Evolutionary conservation across 2,797 vertebrate species (phyloP).

Genomic region (Premnoplex brunnescens): DNA sequence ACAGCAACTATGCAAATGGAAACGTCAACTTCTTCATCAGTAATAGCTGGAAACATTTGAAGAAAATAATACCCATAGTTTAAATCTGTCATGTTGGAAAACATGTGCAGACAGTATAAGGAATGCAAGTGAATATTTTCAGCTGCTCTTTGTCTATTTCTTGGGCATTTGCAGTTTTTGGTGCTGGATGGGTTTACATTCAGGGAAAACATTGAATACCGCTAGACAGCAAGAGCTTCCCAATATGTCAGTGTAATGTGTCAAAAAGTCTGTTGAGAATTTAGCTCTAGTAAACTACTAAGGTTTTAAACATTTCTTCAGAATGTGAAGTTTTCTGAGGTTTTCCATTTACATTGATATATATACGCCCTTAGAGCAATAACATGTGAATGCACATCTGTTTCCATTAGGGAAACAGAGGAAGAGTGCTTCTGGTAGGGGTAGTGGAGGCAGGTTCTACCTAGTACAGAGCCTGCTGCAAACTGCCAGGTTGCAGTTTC

Average conservation of each 20-base stretch:
- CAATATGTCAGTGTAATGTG: not conserved
- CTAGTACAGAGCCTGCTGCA: not conserved
- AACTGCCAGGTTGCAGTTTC: not conserved
- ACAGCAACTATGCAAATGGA: not conserved
- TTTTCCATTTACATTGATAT: not conserved
- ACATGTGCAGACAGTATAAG: not conserved
- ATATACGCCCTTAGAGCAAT: accelerated
- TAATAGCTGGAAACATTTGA: not conserved
- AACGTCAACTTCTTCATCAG: not conserved
- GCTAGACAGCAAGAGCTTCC: not conserved
- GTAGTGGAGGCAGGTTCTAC: not conserved
- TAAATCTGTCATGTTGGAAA: not conserved
- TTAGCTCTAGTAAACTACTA: not conserved
- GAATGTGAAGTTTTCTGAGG: not conserved
- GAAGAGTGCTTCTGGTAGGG: not conserved
- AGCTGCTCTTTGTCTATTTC: not conserved
- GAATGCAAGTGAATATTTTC: not conserved
- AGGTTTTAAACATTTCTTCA: not conserved
- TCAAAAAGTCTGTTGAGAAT: not conserved
- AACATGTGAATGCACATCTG: accelerated
- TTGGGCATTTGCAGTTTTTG: not conserved
- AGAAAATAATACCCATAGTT: not conserved
- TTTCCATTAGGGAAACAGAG: not conserved
- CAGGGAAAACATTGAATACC: not conserved
- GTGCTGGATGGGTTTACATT: not conserved